Percentiles rank a stretch among this genome's conserved stretches.
Evolutionary conservation across 2,113 vertebrate species (phyloP).

Genomic region (Rhea americana): DNA sequence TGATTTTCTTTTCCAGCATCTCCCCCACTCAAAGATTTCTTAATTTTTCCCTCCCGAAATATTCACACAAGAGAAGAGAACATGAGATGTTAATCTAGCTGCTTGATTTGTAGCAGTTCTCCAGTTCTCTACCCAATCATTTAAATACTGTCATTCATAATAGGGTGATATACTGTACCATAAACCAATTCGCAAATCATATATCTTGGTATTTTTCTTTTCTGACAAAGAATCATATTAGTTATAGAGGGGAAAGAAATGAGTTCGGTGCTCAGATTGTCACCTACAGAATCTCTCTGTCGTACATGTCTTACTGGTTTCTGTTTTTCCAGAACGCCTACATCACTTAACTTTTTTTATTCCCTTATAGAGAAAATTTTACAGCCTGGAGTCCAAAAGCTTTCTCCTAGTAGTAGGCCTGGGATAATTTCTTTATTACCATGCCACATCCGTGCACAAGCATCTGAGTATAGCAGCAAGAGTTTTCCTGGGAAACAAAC

Average conservation of each 20-base stretch:
- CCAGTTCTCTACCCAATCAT: slow-evolving; percentile 68
- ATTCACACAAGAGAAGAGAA: neutral
- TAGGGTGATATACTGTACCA: slow-evolving; percentile 68
- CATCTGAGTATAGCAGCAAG: neutral
- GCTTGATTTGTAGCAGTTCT: slow-evolving; percentile 66
- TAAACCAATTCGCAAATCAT: slow-evolving; percentile 58
- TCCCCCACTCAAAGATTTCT: neutral
- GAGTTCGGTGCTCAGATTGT: neutral
- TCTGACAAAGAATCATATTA: slow-evolving; percentile 47
- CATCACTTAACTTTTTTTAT: neutral
- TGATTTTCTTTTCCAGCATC: neutral
- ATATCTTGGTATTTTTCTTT: slow-evolving; percentile 59
- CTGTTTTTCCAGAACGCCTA: neutral
- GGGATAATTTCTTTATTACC: neutral
- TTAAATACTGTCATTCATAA: slow-evolving; percentile 72
- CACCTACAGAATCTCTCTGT: neutral
- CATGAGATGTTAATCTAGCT: slow-evolving; percentile 40
- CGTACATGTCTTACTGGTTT: neutral
- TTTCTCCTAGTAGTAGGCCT: neutral
- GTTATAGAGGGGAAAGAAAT: neutral
- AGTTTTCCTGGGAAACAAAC: neutral
- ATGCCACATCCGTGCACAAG: rapidly evolving
- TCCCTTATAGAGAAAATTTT: neutral
- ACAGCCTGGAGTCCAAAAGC: neutral
- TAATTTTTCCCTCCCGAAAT: neutral